Conservation (phyloP, 2,113 vertebrate species). For the Craseonycteris thonglongyai region DNA sequence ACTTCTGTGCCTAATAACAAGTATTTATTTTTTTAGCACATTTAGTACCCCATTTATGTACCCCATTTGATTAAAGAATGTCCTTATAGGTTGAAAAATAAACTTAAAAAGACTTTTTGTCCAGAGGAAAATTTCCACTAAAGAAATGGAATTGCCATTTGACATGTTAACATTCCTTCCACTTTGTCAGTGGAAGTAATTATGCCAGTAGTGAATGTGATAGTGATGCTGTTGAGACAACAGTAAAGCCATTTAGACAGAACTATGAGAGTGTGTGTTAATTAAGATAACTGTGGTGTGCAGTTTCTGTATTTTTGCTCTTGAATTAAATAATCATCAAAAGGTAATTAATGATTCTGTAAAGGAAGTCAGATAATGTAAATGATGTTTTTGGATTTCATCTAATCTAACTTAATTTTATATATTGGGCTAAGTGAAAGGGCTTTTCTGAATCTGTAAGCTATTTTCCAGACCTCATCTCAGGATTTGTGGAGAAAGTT, state of each 20-base stretch:
- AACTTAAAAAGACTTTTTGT: conserved; percentile 12
- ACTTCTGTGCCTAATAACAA: background rate
- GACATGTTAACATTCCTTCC: background rate
- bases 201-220: background rate
- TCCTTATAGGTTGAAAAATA: background rate
- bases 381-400: conserved; percentile 25
- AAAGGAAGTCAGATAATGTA: background rate
- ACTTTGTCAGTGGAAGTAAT: background rate
- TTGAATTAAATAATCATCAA: background rate
- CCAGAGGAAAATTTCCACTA: background rate
- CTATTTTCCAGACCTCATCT: conserved; percentile 24
- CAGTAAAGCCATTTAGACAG: background rate
- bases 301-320: background rate
- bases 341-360: background rate
- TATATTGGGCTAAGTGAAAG: background rate
- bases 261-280: background rate
- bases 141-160: background rate
- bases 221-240: background rate
- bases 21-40: background rate
- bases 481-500: conserved; percentile 22
- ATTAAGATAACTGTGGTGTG: background rate
- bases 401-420: background rate
- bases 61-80: background rate
- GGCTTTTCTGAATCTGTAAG: background rate
- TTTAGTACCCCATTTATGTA: background rate